These are phyloP conservation scores for Proales similis DNA, from an alignment of 1,140 invertebrate species.

Conservation along the genomic window DNA sequence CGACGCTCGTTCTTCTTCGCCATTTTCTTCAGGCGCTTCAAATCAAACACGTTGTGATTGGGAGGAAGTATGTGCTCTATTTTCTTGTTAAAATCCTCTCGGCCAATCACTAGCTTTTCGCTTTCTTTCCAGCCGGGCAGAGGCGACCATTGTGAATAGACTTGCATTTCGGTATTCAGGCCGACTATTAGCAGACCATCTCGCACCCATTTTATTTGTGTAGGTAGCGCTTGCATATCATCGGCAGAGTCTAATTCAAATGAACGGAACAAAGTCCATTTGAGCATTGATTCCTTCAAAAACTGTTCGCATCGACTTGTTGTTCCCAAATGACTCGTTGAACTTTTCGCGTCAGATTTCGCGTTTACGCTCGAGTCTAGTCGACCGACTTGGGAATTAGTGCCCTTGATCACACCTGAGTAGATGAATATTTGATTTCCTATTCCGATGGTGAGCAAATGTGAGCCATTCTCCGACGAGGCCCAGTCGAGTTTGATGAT, in stretches of 20 bases:
- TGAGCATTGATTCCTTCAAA: slow-evolving; percentile 46
- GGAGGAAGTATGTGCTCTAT: slow-evolving; percentile 33
- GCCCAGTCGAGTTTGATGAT: slow-evolving; percentile 84
- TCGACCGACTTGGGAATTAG: not conserved
- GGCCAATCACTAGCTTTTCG: not conserved
- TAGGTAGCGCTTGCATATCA: slow-evolving; percentile 85
- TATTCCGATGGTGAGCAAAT: slow-evolving; percentile 90
- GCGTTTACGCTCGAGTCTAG: not conserved
- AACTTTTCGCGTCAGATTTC: slow-evolving; percentile 33
- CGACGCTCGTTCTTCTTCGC: not conserved
- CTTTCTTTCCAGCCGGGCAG: not conserved
- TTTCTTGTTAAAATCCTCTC: not conserved
- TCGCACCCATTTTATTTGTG: slow-evolving; percentile 95
- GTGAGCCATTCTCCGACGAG: slow-evolving; percentile 93
- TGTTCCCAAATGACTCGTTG: slow-evolving; percentile 39
- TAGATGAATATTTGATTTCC: slow-evolving; percentile 68
- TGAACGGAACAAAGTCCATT: slow-evolving; percentile 89
- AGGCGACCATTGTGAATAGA: slow-evolving; percentile 86
- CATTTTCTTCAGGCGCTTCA: slow-evolving; percentile 4
- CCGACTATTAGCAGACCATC: slow-evolving; percentile 94
- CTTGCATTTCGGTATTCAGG: slow-evolving; percentile 99
- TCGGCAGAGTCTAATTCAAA: slow-evolving; percentile 87
- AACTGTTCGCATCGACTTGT: slow-evolving; percentile 39
- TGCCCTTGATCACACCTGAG: not conserved
- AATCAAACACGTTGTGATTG: slow-evolving; percentile 35